Evolutionary conservation across 1,140 invertebrate genomes (phyloP).

Genomic region (Cryptotermes secundus): DNA sequence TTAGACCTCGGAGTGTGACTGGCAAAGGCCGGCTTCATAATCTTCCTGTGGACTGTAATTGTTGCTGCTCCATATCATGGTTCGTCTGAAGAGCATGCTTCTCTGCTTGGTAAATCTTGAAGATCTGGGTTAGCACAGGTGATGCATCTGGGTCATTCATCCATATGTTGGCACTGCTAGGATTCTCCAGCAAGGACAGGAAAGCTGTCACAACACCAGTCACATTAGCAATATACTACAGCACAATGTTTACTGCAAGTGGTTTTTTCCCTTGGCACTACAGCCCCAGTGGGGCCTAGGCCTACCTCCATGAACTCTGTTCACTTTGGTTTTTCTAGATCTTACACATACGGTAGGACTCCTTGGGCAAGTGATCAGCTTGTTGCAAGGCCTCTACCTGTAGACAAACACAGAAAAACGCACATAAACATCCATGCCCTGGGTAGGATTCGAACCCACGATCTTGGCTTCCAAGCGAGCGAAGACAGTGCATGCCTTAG

Average conservation of each 20-base stretch:
- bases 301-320: no score
- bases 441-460: no score
- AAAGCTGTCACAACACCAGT: constrained; percentile 52
- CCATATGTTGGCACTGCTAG: constrained; percentile 58
- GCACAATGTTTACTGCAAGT: background rate
- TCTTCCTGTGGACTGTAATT: background rate
- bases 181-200: constrained; percentile 63
- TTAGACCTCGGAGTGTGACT: background rate
- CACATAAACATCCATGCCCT: no score
- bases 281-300: no score
- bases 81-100: constrained; percentile 50
- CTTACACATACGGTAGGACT: no score
- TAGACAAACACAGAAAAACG: no score
- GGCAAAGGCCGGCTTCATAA: background rate
- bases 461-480: no score
- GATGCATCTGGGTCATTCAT: constrained; percentile 63
- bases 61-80: constrained; percentile 29
- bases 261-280: no score
- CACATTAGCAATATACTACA: background rate
- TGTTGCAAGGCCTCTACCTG: no score
- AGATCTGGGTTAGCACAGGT: constrained; percentile 62
- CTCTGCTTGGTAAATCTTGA: constrained; percentile 64
- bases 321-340: no score
- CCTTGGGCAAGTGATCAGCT: no score
- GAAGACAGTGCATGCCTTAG: no score